Evolutionary conservation across 2,113 vertebrate genomes (phyloP), one percentile per base, ranked within the genome.

Genomic region (Platysternon megacephalum): DNA sequence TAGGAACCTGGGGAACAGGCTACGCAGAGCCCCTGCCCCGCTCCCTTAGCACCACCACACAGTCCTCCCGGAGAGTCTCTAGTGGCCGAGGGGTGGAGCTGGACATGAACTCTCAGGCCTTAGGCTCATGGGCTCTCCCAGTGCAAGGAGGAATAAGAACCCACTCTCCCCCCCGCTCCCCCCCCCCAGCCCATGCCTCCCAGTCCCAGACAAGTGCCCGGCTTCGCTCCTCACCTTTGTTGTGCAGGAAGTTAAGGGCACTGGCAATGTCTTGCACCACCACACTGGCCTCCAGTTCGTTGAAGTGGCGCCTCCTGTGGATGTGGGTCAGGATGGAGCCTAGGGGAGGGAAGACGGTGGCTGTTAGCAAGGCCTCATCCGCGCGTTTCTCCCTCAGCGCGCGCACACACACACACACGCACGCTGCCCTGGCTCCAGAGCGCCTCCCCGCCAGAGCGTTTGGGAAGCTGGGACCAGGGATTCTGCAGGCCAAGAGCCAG

Each of bases 191-290:
- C 56, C 56, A 49, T 12, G 51, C 35, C 55, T 35, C n/a, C 6
- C 65, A 26, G 26, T 44, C 76, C 12, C 17, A 7, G 9, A 32
- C 14, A 39, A 46, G 48, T 8, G 11, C 26, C 19, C 7, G 3
- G 17, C 32, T 8, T 22, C 3, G 17, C 29, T 9, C 22, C 16
- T 16, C 19, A 16, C 99, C 99, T 98, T 99, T 99, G 97, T 99
- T 99, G 98, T 99, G 99, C 97, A 99, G 98, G 87, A 99, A 99
- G 97, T 99, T 98, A 93, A 99, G 98, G 87, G 99, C 99, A 2
- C 99, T 99, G 95, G 99, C 99, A n/a, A 99, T 99, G 92, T 99
- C 99, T 97, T 97, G 98, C 94, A 99, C 99, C 86, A 99, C 99
- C 97, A 99, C 98, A 48, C 99, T 99, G 90, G 99, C 99, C 98